phyloP scores from a whole-genome alignment of 2,797 vertebrate species.

The Stomatorhinus walkeri region DNA sequence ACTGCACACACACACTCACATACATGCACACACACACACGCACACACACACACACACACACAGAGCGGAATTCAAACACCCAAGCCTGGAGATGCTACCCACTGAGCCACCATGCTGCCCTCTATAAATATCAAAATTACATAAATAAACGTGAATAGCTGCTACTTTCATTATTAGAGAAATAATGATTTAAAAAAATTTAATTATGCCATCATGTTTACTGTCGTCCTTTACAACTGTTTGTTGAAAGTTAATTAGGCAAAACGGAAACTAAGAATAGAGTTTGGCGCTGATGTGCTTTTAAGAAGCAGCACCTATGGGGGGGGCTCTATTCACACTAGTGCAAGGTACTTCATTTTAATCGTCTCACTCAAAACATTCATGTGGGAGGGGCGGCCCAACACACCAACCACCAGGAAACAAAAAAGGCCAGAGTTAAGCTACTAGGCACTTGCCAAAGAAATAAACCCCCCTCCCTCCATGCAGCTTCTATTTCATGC shows the following conservation, averaged over 20 bases:
- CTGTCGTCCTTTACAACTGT: background rate
- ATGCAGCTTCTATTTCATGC: background rate
- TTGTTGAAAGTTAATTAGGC: conserved; percentile 10
- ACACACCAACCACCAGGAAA: background rate
- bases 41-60: background rate
- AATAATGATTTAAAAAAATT: background rate
- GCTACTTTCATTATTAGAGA: background rate
- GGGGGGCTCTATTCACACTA: background rate
- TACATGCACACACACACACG: background rate
- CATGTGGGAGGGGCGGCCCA: background rate
- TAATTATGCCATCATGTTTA: background rate
- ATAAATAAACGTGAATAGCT: background rate
- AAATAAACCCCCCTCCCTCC: background rate
- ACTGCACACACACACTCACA: background rate
- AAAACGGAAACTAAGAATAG: background rate
- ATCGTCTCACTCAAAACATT: background rate
- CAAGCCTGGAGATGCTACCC: background rate
- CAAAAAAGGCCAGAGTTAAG: background rate
- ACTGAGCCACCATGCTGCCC: background rate
- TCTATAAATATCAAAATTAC: background rate
- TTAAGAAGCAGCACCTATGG: background rate
- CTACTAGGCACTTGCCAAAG: background rate
- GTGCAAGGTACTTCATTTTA: background rate
- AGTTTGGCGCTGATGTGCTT: background rate
- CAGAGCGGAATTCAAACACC: background rate